Evolutionary conservation across 2,888 invertebrate genomes (phyloP).

Genomic region (Ceramica pisi): DNA sequence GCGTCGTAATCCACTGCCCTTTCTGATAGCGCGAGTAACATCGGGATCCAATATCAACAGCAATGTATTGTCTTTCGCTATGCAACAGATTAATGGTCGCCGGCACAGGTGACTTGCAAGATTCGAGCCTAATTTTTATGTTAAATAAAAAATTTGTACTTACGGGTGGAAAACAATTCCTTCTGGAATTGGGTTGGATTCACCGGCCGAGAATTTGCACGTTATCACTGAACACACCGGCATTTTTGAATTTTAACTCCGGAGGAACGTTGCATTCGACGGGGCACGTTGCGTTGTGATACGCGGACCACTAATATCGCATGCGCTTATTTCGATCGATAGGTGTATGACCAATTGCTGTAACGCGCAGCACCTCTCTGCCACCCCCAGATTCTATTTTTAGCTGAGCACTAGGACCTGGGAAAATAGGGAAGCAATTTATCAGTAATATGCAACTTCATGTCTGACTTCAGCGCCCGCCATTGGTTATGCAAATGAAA

Average conservation of each 20-base stretch:
- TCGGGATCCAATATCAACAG: conserved; percentile 19
- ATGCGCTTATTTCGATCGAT: conserved; percentile 60
- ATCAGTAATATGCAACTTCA: conserved; percentile 49
- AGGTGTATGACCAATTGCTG: conserved; percentile 58
- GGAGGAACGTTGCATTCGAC: conserved; percentile 32
- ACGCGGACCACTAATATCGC: conserved; percentile 47
- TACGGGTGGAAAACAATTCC: conserved; percentile 24
- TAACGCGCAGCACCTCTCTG: conserved; percentile 51
- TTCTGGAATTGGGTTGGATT: fast-evolving
- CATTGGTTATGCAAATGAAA: conserved; percentile 17
- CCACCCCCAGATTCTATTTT: conserved; percentile 58
- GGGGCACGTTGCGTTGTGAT: conserved; percentile 1
- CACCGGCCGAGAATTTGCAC: background rate
- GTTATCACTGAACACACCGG: conserved; percentile 27
- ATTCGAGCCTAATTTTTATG: background rate
- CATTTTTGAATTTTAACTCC: conserved; percentile 41
- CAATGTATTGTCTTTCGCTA: conserved; percentile 41
- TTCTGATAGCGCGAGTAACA: conserved; percentile 24
- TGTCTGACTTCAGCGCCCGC: background rate
- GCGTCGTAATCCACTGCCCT: conserved; percentile 33
- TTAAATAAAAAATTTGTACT: conserved; percentile 25
- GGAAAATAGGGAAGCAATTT: conserved; percentile 51
- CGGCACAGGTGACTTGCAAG: conserved; percentile 38
- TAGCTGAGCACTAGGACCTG: conserved; percentile 42
- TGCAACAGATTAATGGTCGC: conserved; percentile 43